phyloP scores from a whole-genome alignment of 2,113 vertebrate species.

The Heliornis fulica region DNA sequence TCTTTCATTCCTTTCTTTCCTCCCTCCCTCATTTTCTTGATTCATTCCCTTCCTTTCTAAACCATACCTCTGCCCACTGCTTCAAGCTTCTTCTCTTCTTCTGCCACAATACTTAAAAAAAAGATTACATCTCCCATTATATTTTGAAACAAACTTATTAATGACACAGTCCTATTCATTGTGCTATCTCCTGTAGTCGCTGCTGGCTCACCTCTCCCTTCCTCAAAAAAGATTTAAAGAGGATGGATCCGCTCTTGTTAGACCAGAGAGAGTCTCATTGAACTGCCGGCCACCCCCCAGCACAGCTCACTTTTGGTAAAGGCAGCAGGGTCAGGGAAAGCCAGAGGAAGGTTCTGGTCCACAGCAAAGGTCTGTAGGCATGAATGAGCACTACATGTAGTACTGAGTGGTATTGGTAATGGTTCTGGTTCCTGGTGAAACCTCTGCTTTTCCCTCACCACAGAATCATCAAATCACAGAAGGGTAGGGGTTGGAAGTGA shows the following conservation, averaged over 20 bases:
- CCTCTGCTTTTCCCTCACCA: not conserved
- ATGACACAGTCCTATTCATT: not conserved
- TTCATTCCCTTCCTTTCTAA: not conserved
- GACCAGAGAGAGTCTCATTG: not conserved
- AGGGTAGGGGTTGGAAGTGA: too few relatives aligned
- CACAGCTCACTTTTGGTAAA: not conserved
- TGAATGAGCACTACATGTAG: not conserved
- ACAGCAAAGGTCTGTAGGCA: not conserved
- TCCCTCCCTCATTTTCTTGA: too few relatives aligned
- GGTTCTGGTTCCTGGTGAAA: not conserved
- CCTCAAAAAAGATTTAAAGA: not conserved
- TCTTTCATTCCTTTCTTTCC: not conserved
- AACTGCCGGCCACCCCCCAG: fast-evolving
- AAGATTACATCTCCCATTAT: not conserved
- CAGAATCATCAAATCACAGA: too few relatives aligned
- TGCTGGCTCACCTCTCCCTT: not conserved
- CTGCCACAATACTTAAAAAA: not conserved
- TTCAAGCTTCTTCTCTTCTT: not conserved
- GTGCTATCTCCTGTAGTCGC: not conserved
- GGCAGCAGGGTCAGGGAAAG: fast-evolving
- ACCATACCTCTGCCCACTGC: not conserved
- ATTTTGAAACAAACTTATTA: not conserved
- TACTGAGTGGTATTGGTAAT: not conserved
- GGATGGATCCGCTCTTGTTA: not conserved
- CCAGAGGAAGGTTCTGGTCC: not conserved